phyloP scores from a whole-genome alignment of 2,888 invertebrate species.

The Tipula helvola region DNA sequence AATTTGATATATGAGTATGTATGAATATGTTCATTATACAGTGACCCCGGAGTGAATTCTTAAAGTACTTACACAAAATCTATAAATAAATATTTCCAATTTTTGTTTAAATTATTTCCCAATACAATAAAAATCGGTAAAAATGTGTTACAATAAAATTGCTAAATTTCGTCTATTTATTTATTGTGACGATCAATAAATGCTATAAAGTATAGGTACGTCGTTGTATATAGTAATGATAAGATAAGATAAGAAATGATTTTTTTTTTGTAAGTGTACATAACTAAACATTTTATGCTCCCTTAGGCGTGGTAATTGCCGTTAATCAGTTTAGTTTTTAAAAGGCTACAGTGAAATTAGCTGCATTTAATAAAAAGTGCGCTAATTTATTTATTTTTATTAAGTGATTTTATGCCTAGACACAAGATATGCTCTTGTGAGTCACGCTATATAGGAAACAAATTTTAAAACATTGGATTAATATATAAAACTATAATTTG shows the following conservation, averaged over 20 bases:
- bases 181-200: too few species aligned
- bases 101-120: too few species aligned
- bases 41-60: too few species aligned
- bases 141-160: too few species aligned
- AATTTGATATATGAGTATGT: too few species aligned
- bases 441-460: background rate
- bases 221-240: background rate
- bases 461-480: background rate
- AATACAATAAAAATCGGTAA: too few species aligned
- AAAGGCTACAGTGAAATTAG: background rate
- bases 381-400: background rate
- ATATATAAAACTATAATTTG: background rate
- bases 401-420: background rate
- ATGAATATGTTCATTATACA: too few species aligned
- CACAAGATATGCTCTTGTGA: background rate
- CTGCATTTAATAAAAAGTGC: background rate
- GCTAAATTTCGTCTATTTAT: too few species aligned
- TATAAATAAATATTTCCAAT: too few species aligned
- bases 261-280: background rate
- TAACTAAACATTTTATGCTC: background rate
- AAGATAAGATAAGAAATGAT: background rate
- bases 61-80: too few species aligned
- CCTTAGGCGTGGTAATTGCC: background rate
- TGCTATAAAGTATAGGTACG: background rate
- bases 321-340: background rate